These are phyloP conservation scores for Toxotes jaculatrix DNA, from an alignment of 2,113 vertebrate species.

Conservation along the genomic window DNA sequence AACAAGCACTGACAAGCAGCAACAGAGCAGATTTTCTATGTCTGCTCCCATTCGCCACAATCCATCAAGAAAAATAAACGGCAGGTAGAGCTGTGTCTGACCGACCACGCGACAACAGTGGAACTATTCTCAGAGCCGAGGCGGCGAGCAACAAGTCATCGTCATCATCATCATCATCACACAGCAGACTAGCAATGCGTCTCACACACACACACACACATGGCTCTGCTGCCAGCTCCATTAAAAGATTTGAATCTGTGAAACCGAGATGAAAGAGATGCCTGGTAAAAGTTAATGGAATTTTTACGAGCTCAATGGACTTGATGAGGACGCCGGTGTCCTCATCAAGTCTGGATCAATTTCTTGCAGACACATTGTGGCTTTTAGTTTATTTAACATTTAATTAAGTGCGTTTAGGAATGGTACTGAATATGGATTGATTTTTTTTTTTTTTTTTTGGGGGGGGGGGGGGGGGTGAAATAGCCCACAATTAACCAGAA, in stretches of 20 bases:
- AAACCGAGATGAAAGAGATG: constrained; percentile 68
- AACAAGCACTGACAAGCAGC: neutral
- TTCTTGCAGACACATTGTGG: constrained; percentile 52
- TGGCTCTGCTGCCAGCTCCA: constrained; percentile 60
- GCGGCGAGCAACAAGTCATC: constrained; percentile 58
- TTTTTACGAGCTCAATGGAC: constrained; percentile 73
- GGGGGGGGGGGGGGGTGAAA: neutral
- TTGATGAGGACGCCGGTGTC: constrained; percentile 60
- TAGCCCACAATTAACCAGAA: constrained; percentile 30
- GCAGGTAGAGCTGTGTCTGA: constrained; percentile 8
- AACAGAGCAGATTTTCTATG: neutral
- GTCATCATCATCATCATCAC: constrained; percentile 15
- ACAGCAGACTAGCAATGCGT: constrained; percentile 24
- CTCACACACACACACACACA: constrained; percentile 45
- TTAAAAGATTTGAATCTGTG: constrained; percentile 76
- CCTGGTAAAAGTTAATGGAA: constrained; percentile 71
- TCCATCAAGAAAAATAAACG: neutral
- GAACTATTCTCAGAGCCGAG: constrained; percentile 34
- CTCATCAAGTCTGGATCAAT: constrained; percentile 70
- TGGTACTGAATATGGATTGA: constrained; percentile 34
- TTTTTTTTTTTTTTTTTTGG: neutral
- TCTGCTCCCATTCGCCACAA: neutral
- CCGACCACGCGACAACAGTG: neutral
- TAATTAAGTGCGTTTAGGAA: constrained; percentile 56
- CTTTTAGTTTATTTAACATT: constrained; percentile 70